Base-by-base conservation (phyloP, 2,888 invertebrate genomes). In the Diplazon laetatorius region DNA sequence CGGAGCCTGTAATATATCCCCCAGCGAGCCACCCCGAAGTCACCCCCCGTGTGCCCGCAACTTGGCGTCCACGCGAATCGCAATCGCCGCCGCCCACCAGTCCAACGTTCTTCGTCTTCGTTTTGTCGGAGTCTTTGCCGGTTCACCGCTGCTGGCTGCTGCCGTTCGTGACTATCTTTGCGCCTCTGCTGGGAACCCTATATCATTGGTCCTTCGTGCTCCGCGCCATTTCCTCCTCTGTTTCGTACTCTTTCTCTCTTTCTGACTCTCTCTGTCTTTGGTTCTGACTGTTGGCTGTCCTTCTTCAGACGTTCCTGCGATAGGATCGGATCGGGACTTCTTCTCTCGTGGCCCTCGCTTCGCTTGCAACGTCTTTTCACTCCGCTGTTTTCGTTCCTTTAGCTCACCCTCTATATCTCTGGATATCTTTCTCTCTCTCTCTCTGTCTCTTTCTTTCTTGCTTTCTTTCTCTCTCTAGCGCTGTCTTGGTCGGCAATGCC, bases 1-100 rank as follows among this genome's bases (percentile, higher is more conserved):
- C n/a, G 80, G 80, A 81, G 82, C 81, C 75, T 86, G 88, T 89
- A 89, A 89, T 89, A 88, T 88, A 89, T 88, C 87, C n/a, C n/a
- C n/a, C 89, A 74, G 82, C 65, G 85, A n/a, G 82, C 88, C 87
- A 87, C 87, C 87, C 87, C 82, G 85, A 76, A 83, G 83, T 85
- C 85, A 72, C 71, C 68, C n/a, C n/a, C n/a, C n/a, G n/a, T n/a
- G 71, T 71, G 63, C 6, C 30, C 30, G n/a, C 30, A 30, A 6
- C 30, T 30, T 57, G 55, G 72, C 71, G 62, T 75, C 59, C 71
- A 46, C 50, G 60, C 42, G 76, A 69, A 70, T 65, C 73, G n/a
- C n/a, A n/a, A n/a, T n/a, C 66, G 63, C 68, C 50, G 44, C 66
- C 76, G 55, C 78, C 81, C 83, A 77, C 81, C 80, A 20, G 37